Percentiles rank a stretch among this genome's conserved stretches.
phyloP scores from a whole-genome alignment of 2,888 invertebrate genomes.

The Orthosia gracilis region DNA sequence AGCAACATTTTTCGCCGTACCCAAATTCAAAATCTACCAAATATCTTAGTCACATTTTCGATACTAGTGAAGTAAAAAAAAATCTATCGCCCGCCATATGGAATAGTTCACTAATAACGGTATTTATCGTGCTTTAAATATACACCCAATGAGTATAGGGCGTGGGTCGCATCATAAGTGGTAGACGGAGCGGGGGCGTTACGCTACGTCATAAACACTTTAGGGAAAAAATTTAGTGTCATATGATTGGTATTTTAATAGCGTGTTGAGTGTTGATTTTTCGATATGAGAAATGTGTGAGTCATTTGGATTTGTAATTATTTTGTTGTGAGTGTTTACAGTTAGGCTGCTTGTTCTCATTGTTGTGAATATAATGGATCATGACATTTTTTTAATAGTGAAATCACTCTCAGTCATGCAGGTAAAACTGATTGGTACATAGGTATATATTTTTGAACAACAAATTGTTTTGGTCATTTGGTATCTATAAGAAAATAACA shows the following conservation, averaged over 20 bases:
- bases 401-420: neutral
- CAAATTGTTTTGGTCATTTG: no score
- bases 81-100: constrained; percentile 23
- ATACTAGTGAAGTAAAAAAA: constrained; percentile 8
- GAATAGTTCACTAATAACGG: constrained; percentile 47
- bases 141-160: constrained; percentile 36
- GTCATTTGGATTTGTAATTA: constrained; percentile 7
- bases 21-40: neutral
- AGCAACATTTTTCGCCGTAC: neutral
- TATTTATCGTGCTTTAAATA: constrained; percentile 51
- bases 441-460: no score
- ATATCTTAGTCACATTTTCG: constrained; percentile 9
- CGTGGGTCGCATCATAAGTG: constrained; percentile 43
- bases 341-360: neutral
- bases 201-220: constrained; percentile 25
- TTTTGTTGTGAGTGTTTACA: constrained; percentile 2
- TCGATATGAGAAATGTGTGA: constrained; percentile 2
- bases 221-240: constrained; percentile 8
- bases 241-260: constrained; percentile 39
- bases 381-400: neutral
- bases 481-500: no score
- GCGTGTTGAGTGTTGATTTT: constrained; percentile 22
- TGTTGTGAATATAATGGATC: neutral
- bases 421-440: neutral
- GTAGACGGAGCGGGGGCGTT: constrained; percentile 45